These are phyloP conservation scores for Poecilia picta DNA, from an alignment of 2,797 vertebrate species.

Conservation along the genomic window DNA sequence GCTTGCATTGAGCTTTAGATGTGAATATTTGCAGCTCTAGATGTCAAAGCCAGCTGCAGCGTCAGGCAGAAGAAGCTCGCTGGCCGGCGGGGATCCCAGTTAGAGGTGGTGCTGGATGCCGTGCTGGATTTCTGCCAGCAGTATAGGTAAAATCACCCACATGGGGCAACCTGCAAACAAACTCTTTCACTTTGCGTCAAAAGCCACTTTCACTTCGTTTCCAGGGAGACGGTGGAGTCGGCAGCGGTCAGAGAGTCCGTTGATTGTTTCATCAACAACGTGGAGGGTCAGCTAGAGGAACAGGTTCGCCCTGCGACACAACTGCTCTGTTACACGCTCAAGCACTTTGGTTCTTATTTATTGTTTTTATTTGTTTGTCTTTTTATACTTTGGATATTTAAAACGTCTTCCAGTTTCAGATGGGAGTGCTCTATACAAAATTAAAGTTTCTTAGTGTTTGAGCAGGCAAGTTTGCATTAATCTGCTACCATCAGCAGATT, in stretches of 20 bases:
- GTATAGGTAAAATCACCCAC: conserved; percentile 55
- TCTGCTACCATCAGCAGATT: not conserved
- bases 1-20: not conserved
- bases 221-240: conserved; percentile 64
- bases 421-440: not conserved
- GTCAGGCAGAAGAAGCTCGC: not conserved
- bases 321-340: not conserved
- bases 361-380: not conserved
- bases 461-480: not conserved
- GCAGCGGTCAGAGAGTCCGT: conserved; percentile 44
- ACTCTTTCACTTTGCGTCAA: not conserved
- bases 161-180: not conserved
- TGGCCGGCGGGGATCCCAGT: conserved; percentile 19
- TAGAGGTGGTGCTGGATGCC: conserved; percentile 60
- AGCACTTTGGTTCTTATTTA: not conserved
- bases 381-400: not conserved
- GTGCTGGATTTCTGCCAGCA: conserved; percentile 62
- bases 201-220: conserved; percentile 6
- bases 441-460: no score
- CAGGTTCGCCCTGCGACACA: conserved; percentile 52
- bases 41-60: not conserved
- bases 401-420: not conserved
- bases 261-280: conserved; percentile 51
- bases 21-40: conserved; percentile 18
- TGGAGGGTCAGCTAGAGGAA: conserved; percentile 57